A percentile compares a stretch with the other conserved stretches of the same genome.
Evolutionary conservation across 2,888 invertebrate genomes (phyloP).

Genomic region (Thecophora atra): DNA sequence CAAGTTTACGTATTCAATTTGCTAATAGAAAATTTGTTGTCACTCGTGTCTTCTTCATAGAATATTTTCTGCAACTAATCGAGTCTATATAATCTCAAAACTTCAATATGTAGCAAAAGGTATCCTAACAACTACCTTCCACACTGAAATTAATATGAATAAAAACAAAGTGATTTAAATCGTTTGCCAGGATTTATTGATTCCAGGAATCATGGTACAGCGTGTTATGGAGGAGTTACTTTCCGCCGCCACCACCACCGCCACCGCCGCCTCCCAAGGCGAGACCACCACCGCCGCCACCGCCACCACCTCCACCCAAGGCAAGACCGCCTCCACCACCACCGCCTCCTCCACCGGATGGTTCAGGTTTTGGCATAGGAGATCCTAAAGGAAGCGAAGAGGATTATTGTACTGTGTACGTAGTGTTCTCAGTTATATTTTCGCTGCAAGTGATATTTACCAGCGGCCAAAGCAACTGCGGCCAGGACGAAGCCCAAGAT

Average conservation of each 20-base stretch:
- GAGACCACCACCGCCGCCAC: conserved; percentile 11
- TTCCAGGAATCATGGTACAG: too few relatives aligned
- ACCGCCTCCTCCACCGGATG: neutral
- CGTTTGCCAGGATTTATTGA: too few relatives aligned
- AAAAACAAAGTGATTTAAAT: too few relatives aligned
- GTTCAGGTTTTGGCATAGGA: conserved; percentile 10
- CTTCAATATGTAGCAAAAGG: too few relatives aligned
- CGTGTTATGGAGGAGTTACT: neutral
- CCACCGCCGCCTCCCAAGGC: conserved; percentile 29
- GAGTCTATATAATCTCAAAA: too few relatives aligned
- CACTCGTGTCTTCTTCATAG: too few relatives aligned
- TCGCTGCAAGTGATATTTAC: neutral
- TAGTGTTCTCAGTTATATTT: neutral
- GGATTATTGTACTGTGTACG: neutral
- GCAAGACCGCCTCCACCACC: conserved; percentile 13
- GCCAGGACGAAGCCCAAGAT: conserved; percentile 17
- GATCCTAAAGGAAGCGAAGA: neutral
- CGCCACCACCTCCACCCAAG: neutral
- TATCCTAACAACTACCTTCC: too few relatives aligned
- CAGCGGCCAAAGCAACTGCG: conserved; percentile 1
- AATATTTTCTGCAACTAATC: too few relatives aligned
- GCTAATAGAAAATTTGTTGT: too few relatives aligned
- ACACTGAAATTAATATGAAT: too few relatives aligned
- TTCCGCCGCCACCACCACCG: conserved; percentile 15
- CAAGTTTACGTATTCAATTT: too few relatives aligned